Base-by-base conservation (phyloP, 2,888 invertebrate genomes). In the Branchellion lobata region DNA sequence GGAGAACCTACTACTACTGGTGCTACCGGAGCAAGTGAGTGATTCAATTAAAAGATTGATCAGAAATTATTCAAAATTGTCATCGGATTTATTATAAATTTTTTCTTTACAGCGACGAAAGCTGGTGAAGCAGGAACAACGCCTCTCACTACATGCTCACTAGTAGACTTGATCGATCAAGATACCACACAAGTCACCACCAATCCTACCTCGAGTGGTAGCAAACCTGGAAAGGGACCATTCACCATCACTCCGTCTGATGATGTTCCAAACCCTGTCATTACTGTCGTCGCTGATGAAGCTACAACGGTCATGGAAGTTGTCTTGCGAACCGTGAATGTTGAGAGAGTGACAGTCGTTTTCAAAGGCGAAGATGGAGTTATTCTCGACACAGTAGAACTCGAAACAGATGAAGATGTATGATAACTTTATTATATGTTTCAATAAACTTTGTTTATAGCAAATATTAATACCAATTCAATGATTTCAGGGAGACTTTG, bases 261-360 rank as follows among this genome's bases (percentile, higher is more conserved):
- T 47, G 47, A 47, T 18, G 47, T 47, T 34, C 73, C 73, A 11
- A 27, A 36, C 14, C 73, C 73, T 34, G 31, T 34, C n/a, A 1
- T 72, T 34, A n/a, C 33, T 3, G 21, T 73, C 2, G 8, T 24
- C 27, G 1, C 36, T n/a, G 24, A 24, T 5, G 31, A 71, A 11
- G 8, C 31, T 11, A 71, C 24, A 31, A 71, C 71, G 5, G n/a
- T 71, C 5, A 71, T 71, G 71, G 71, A 71, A 71, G 31, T 29
- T 29, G 24, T 65, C 5, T 8, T 65, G 18, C 33, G 3, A 2
- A 5, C 40, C 24, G 73, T 34, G 27, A 72, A 72, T n/a, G 73
- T 72, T 14, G 40, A 72, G 1, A 36, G 36, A 5, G 14, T 72
- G 34, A 36, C n/a, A 3, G 73, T 36, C 3, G 31, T n/a, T 1